Conservation (phyloP, 2,113 vertebrate genomes). For the Corapipo altera region DNA sequence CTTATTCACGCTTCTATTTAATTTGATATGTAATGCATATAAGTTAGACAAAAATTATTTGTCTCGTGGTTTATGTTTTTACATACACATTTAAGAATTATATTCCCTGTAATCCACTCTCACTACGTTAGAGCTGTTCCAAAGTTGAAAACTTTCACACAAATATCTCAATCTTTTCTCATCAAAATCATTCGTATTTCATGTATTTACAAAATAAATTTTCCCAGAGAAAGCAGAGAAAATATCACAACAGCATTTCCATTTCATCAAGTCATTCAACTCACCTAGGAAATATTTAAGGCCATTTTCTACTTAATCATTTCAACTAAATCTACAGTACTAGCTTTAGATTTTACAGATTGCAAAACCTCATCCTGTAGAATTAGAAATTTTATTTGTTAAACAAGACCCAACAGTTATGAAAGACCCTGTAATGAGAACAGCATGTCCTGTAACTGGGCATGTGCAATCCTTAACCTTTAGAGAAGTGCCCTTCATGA, state of each 20-base stretch:
- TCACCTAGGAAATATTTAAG: constrained; percentile 68
- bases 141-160: not conserved
- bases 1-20: not conserved
- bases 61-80: not conserved
- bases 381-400: constrained; percentile 35
- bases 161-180: constrained; percentile 15
- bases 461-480: not conserved
- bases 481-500: not conserved
- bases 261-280: constrained; percentile 62
- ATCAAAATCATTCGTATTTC: constrained; percentile 16
- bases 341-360: constrained; percentile 28
- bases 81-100: not conserved
- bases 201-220: constrained; percentile 2
- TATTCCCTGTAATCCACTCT: not conserved
- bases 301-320: constrained; percentile 67
- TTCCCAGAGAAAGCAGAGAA: constrained; percentile 1
- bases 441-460: accelerated
- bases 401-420: not conserved
- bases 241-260: constrained; percentile 19
- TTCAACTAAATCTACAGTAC: constrained; percentile 39
- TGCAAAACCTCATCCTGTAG: not conserved
- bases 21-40: not conserved
- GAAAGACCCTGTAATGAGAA: not conserved
- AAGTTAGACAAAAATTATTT: not conserved
- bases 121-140: not conserved